Base-by-base conservation (phyloP, 2,888 invertebrate genomes). In the Dicycla oo region DNA sequence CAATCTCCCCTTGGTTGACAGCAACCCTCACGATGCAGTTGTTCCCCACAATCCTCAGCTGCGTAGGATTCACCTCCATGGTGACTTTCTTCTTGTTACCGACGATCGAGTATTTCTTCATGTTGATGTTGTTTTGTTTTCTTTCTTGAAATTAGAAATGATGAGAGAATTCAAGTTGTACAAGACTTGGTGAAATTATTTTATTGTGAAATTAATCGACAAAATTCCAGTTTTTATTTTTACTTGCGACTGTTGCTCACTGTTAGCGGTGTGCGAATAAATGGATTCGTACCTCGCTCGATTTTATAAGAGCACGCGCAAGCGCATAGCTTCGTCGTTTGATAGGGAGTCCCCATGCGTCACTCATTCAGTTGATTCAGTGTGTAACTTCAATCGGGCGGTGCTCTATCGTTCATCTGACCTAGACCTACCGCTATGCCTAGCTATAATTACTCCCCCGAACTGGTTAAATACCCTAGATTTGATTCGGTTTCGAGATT, bases 1-100 rank as follows among this genome's bases (percentile, higher is more conserved):
- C 95, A n/a, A 96, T 93, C 57, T 95, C 92, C 0, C 96, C 96
- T 18, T 92, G 91, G 81, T 96, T 96, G 71, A 82, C 87, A 4
- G 90, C 84, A 11, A 96, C 95, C 49, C 90, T 86, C 45, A 95
- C 88, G 61, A 94, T 94, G 81, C 96, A 95, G 78, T 91, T 91
- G 84, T 95, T 96, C 0, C 95, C 95, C 60, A 96, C 93, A 10
- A 96, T 92, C 88, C 94, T 95, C 26, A 96, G 86, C 10, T 90
- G 90, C 0, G 94, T 91, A 20, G 89, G 90, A 77, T 95, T 95
- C 20, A 86, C 88, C 74, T 94, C 94, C 95, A 95, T 95, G 45
- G 95, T 95, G 75, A 96, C 95, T 87, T 95, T 96, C 91, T 95
- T 96, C 89, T 95, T 96, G 89, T 96, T 95, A 38, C 95, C 95